Conservation (phyloP, 2,888 invertebrate genomes). For the Diabrotica balteata region DNA sequence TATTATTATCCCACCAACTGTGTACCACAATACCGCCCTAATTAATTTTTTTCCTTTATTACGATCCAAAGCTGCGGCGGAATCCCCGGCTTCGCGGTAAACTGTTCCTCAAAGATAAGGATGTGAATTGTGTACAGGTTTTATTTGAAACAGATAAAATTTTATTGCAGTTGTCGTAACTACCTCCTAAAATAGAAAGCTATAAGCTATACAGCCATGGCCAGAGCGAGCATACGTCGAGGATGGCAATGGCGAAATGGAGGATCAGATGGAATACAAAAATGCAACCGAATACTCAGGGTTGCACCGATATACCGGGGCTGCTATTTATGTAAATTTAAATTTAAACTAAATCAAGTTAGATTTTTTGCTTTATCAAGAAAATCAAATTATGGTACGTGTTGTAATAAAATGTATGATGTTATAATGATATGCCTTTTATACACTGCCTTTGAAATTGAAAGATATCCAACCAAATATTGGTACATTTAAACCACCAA, state of each 20-base stretch:
- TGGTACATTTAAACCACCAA: no score
- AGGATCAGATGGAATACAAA: slow-evolving; percentile 34
- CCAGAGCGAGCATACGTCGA: slow-evolving; percentile 22
- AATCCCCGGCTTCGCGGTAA: slow-evolving; percentile 25
- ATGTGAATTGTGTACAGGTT: slow-evolving; percentile 37
- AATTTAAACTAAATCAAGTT: no score
- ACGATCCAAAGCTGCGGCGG: slow-evolving; percentile 4
- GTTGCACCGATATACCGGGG: slow-evolving; percentile 18
- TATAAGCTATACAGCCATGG: slow-evolving; percentile 10
- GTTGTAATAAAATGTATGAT: no score
- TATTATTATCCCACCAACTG: slow-evolving; percentile 23
- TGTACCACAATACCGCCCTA: slow-evolving; percentile 19
- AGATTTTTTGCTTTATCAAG: no score
- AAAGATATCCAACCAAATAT: no score
- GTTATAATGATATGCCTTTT: no score
- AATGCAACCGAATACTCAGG: slow-evolving; percentile 21
- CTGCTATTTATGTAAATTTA: no score
- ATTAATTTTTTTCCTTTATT: slow-evolving; percentile 29
- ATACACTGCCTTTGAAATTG: no score
- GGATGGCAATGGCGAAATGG: slow-evolving; percentile 15
- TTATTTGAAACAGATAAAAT: slow-evolving; percentile 40
- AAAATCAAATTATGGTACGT: no score
- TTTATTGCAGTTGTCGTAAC: slow-evolving; percentile 37
- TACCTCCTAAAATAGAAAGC: slow-evolving; percentile 26
- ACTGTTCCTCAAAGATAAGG: slow-evolving; percentile 34